Percentiles rank a stretch among this genome's conserved stretches.
These are phyloP conservation scores for Spondyliosoma cantharus DNA, from an alignment of 2,797 vertebrate species.

Conservation along the genomic window DNA sequence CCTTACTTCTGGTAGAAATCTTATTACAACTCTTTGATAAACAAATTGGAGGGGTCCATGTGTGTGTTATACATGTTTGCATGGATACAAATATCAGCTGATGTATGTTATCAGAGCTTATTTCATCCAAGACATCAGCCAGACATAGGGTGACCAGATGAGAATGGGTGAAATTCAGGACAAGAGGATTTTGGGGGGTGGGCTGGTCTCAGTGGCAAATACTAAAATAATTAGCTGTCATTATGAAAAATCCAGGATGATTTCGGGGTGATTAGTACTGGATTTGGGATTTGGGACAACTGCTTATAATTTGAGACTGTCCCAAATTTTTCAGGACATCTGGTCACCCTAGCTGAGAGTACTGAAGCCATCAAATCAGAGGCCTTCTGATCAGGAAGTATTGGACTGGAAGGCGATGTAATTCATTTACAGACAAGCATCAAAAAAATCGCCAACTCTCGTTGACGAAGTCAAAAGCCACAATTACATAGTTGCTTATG, in stretches of 20 bases:
- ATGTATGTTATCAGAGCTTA: conserved; percentile 9
- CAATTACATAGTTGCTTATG: conserved; percentile 1
- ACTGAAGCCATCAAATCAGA: conserved; percentile 3
- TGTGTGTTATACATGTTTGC: conserved; percentile 4
- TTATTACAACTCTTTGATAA: not conserved
- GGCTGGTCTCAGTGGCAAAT: no score
- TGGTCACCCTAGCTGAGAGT: not conserved
- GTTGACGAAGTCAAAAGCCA: conserved; percentile 8
- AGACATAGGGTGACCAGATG: no score
- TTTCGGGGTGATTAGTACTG: no score
- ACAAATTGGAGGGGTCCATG: not conserved
- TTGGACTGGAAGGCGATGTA: not conserved
- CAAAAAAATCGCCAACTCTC: conserved; percentile 1
- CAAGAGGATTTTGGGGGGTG: no score
- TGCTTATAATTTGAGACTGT: no score
- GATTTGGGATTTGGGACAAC: no score
- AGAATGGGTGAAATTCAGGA: no score
- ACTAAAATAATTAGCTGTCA: no score
- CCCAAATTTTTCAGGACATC: no score
- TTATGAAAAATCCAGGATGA: no score
- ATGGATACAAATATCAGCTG: conserved; percentile 25
- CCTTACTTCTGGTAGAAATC: not conserved
- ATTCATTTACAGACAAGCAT: conserved; percentile 19
- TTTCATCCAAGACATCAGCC: not conserved
- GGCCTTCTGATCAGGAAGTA: not conserved